Base-by-base conservation (phyloP, 2,113 vertebrate species). In the Nerophis ophidion region DNA sequence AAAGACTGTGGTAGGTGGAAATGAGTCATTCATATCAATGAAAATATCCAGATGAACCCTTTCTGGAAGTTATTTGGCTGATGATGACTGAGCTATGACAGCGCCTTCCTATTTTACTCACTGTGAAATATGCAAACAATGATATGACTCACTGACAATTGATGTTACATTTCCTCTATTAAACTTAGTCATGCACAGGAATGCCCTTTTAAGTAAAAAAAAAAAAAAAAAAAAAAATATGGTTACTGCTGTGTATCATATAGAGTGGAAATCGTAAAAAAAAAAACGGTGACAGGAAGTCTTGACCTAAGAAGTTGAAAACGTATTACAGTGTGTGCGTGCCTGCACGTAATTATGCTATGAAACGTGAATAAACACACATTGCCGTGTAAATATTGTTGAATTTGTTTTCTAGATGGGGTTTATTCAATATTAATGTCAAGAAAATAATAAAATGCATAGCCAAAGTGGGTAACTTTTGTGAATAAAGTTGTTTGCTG, bases 311-410 rank as follows among this genome's bases (percentile, higher is more conserved):
- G 57, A 68, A 10, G 49, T 38, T 60, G n/a, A 74, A 71, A 71
- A 74, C 54, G 2, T 54, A 60, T 51, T 48, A 19, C 66, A 72
- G 74, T n/a, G 56, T 67, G 85, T 83, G 86, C 85, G 85, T 88
- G 88, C 80, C 81, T 81, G 74, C 70, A 84, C 67, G 82, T 87
- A 84, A 87, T 89, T 88, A 85, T 44, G 40, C 5, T 4, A 11
- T 12, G 10, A 44, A 12, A 4, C 40, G 5, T 11, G 40, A 44
- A 12, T 11, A 44, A 44, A 44, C 5, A 4, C 40, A 44, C 40
- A 44, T 5, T 44, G 40, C 10, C 40, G 11, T 44, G 10, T 4
- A 44, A 44, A 44, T 26, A 26, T 26, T 26, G 26, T 26, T 26
- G 26, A 26, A 26, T 38, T 38, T 38, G 36, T 38, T 42, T 42